Percentiles rank a stretch among this genome's conserved stretches.
These are phyloP conservation scores for Callyntrura sp. DNA, from an alignment of 2,888 invertebrate genomes.

Conservation along the genomic window DNA sequence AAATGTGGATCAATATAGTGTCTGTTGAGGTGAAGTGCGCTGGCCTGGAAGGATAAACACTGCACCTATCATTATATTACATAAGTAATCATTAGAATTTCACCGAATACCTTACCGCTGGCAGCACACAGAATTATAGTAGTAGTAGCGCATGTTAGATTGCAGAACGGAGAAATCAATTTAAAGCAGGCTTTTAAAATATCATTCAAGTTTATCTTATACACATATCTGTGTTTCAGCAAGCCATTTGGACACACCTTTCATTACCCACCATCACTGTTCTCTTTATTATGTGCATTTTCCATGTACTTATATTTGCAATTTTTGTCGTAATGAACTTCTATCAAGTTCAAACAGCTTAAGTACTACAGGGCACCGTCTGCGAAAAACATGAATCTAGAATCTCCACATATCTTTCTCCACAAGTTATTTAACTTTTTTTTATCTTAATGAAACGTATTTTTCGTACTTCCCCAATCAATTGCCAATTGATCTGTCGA, in stretches of 20 bases:
- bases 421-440: background rate
- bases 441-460: constrained; percentile 16
- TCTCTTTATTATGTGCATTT: background rate
- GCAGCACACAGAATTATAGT: constrained; percentile 52
- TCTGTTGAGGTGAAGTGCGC: background rate
- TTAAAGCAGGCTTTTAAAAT: constrained; percentile 55
- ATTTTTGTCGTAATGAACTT: background rate
- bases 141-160: constrained; percentile 35
- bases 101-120: background rate
- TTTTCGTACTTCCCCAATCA: constrained; percentile 19
- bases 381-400: background rate
- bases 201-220: constrained; percentile 16
- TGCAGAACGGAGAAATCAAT: constrained; percentile 42
- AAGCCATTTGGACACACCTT: constrained; percentile 10
- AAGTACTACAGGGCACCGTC: background rate
- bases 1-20: no score
- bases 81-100: no score
- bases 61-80: constrained; percentile 6
- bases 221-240: background rate
- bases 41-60: background rate
- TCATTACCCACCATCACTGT: background rate
- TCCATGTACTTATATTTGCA: background rate
- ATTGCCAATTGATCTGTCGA: constrained; percentile 38
- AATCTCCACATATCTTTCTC: background rate
- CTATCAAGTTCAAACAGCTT: background rate